These are phyloP conservation scores for Rhopalosiphum nymphaeae DNA, from an alignment of 2,888 invertebrate species.

Conservation along the genomic window DNA sequence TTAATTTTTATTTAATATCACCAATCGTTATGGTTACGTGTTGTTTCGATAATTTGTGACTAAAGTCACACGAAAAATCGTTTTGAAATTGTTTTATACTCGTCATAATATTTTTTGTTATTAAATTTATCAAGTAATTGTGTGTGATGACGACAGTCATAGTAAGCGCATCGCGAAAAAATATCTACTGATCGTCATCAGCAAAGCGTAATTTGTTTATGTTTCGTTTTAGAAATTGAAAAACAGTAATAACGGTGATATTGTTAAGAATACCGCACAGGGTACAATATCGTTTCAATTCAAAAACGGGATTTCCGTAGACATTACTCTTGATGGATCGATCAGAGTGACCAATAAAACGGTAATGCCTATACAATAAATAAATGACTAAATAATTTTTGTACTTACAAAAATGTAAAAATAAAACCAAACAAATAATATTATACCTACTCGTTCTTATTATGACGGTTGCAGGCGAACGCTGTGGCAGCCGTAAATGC, in stretches of 20 bases:
- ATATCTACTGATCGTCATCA: background rate
- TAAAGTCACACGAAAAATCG: background rate
- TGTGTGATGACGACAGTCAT: slow-evolving; percentile 19
- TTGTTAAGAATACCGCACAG: slow-evolving; percentile 41
- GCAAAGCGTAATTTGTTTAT: background rate
- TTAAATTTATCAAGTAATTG: background rate
- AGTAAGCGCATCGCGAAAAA: background rate
- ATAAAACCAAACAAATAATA: background rate
- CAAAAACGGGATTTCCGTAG: slow-evolving; percentile 32
- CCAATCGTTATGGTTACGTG: background rate
- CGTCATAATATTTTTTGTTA: background rate
- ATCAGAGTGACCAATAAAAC: slow-evolving; percentile 22
- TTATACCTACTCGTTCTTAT: background rate
- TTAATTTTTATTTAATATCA: background rate
- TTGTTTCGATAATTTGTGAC: background rate
- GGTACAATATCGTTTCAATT: slow-evolving; percentile 55
- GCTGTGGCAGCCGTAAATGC: slow-evolving; percentile 46
- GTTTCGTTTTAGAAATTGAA: slow-evolving; percentile 32
- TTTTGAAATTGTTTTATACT: background rate
- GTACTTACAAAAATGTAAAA: background rate
- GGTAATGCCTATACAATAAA: background rate
- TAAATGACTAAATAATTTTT: background rate
- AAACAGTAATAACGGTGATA: slow-evolving; percentile 29
- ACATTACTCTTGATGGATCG: slow-evolving; percentile 48
- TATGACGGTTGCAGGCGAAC: slow-evolving; percentile 18